A percentile compares a stretch with the other conserved stretches of the same genome.
These are phyloP conservation scores for Neoniphon sammara DNA, from an alignment of 2,797 vertebrate species.

Conservation along the genomic window DNA sequence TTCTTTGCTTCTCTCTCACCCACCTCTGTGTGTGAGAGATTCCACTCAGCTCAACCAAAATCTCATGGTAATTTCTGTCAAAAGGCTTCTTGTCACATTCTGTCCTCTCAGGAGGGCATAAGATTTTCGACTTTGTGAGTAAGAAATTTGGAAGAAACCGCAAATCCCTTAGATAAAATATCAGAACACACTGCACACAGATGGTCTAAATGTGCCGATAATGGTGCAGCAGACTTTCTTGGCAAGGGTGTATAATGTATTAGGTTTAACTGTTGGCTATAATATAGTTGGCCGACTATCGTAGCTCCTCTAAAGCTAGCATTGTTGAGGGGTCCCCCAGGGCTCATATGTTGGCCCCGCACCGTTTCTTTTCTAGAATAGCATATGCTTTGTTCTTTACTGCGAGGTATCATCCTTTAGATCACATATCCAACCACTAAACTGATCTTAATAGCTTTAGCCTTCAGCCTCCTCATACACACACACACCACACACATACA, in stretches of 20 bases:
- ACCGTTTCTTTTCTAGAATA: conserved; percentile 55
- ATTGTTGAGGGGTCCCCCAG: conserved; percentile 59
- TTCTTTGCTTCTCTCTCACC: conserved; percentile 18
- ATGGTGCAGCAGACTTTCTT: conserved; percentile 52
- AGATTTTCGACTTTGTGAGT: conserved; percentile 24
- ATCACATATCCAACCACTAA: conserved; percentile 52
- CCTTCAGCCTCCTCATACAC: conserved; percentile 28
- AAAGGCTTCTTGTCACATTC: conserved; percentile 16
- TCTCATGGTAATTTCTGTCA: conserved; percentile 32
- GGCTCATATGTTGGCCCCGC: conserved; percentile 51
- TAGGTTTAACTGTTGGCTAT: conserved; percentile 59
- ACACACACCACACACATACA: no score
- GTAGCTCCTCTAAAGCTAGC: conserved; percentile 56
- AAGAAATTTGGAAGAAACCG: conserved; percentile 36
- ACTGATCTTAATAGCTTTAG: conserved; percentile 52
- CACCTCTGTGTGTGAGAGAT: conserved; percentile 22
- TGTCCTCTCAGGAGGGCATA: conserved; percentile 1
- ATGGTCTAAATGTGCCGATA: conserved; percentile 52
- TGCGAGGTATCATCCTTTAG: conserved; percentile 52
- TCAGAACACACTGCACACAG: conserved; percentile 33
- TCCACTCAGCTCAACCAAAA: conserved; percentile 31
- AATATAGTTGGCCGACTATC: conserved; percentile 47
- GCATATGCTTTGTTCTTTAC: conserved; percentile 63
- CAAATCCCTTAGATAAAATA: conserved; percentile 18
- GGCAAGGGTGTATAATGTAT: conserved; percentile 48